Evolutionary conservation across 23 tunicate genomes (phyloP), one percentile per base, ranked within the genome.

Genomic region (Ciona savignyi): DNA sequence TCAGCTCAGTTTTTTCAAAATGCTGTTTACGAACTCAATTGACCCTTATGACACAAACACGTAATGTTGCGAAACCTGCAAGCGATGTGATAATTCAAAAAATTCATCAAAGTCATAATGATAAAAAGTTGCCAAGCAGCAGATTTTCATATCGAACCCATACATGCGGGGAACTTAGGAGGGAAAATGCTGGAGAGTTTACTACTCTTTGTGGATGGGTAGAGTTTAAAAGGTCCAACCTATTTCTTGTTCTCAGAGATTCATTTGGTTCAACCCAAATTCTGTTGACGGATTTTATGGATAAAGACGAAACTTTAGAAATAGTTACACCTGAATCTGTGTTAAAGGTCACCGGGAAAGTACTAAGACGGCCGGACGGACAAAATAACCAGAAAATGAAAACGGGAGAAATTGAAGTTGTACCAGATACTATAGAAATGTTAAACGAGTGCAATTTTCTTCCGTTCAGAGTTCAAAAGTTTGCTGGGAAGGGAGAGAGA

Each of bases 141-240:
- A 63, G 22, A 30, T 51, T 62, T 30, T 77, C 87, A 32, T 86
- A 84, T 70, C 70, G 93, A 26, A 71, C 96, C 63, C 96, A 88
- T 62, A 60, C 65, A 1, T 88, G 96, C 77, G 96, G 96, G 0
- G 96, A 88, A 66, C 28, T 88, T 19, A 25, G 33, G 2, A 23
- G 26, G 60, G 25, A 68, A 20, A 35, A 88, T 77, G 56, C 82
- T 65, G 96, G 88, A 0, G 28, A 83, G 25, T 9, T 0, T 21
- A 88, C 82, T 6, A 60, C 76, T 30, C 60, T 88, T 20, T 88
- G 96, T 72, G 96, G 96, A 2, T 88, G 96, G 96, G 71, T 82
- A 19, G 79, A 82, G 29, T 56, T 27, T 32, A 23, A 34, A 0
- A 60, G 88, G 34, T 20, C 11, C 4, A 60, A 30, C 19, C n/a